Conservation (phyloP, 2,888 invertebrate species). For the Eumacrocentrus americanus region DNA sequence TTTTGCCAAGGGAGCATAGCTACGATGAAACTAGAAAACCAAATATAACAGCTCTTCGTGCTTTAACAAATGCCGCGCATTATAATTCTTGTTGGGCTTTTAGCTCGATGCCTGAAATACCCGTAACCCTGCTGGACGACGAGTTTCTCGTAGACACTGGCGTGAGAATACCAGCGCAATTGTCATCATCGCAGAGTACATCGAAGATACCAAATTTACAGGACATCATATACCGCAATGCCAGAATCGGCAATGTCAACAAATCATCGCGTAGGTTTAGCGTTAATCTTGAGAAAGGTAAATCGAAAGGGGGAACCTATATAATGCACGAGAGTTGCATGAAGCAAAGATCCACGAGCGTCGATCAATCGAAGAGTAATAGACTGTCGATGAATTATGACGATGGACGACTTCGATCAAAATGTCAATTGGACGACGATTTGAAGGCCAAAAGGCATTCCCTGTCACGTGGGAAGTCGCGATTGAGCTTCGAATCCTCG, state of each 20-base stretch:
- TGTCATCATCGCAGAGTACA: constrained; percentile 49
- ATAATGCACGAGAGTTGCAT: constrained; percentile 48
- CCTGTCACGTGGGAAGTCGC: constrained; percentile 36
- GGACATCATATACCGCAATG: constrained; percentile 49
- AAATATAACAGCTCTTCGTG: constrained; percentile 42
- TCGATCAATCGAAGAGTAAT: constrained; percentile 38
- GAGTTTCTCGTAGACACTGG: constrained; percentile 59
- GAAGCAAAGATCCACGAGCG: constrained; percentile 41
- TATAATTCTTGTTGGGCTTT: constrained; percentile 59
- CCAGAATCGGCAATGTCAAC: constrained; percentile 38
- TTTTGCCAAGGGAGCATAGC: constrained; percentile 33
- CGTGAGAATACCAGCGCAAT: constrained; percentile 55
- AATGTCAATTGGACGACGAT: constrained; percentile 37
- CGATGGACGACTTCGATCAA: constrained; percentile 36
- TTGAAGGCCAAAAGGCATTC: constrained; percentile 41
- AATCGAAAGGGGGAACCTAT: constrained; percentile 43
- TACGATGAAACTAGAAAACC: constrained; percentile 31
- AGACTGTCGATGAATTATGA: constrained; percentile 50
- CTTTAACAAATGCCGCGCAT: constrained; percentile 45
- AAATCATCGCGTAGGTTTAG: constrained; percentile 38
- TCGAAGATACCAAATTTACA: constrained; percentile 56
- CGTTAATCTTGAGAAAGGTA: constrained; percentile 42
- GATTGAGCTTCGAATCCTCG: constrained; percentile 38
- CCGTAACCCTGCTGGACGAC: constrained; percentile 55
- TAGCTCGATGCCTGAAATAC: constrained; percentile 58